Evolutionary conservation across 2,888 invertebrate species (phyloP), one percentile per base, ranked within the genome.

Genomic region (Dryadula phaetusa): DNA sequence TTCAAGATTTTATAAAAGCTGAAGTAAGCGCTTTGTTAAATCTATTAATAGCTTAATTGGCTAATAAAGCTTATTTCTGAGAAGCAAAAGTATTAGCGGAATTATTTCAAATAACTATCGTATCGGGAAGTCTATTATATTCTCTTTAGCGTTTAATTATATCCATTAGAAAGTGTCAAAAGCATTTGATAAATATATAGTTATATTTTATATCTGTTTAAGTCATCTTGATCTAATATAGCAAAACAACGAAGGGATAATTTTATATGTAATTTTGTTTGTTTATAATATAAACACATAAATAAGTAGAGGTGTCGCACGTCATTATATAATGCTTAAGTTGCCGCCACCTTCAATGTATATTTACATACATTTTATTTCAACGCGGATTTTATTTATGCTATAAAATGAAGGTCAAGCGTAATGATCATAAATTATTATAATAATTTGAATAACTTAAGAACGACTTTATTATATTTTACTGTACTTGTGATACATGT

Each of bases 361-460:
- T 64, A 60, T 67, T 67, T 46, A 44, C 60, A 67, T n/a, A n/a
- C n/a, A n/a, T n/a, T 67, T 47, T 60, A 37, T 46, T 44, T 54
- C 44, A 63, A 54, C 34, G 34, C 34, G 6, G 40, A 49, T 62
- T 62, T 37, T 46, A 44, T 34, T 37, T 40, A 56, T 56, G 22
- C n/a, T 37, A 37, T 40, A 40, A 22, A n/a, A 8, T 8, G 56
- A 56, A 56, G 56, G 49, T 65, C 60, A 65, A 28, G 47, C 60
- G 49, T 52, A 56, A 56, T 56, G 22, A 56, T 49, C n/a, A 52
- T 28, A 52, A 32, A 16, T 52, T 16, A 32, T 32, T 5, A 56
- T 40, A 10, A 56, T 56, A 40, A 16, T 56, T 16, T 40, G 40
- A 40, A 25, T 56, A 28, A 40, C 22, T 22, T 20, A 22, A 40